Evolutionary conservation across 2,113 vertebrate species (phyloP).

Genomic region (Capreolus pygargus): DNA sequence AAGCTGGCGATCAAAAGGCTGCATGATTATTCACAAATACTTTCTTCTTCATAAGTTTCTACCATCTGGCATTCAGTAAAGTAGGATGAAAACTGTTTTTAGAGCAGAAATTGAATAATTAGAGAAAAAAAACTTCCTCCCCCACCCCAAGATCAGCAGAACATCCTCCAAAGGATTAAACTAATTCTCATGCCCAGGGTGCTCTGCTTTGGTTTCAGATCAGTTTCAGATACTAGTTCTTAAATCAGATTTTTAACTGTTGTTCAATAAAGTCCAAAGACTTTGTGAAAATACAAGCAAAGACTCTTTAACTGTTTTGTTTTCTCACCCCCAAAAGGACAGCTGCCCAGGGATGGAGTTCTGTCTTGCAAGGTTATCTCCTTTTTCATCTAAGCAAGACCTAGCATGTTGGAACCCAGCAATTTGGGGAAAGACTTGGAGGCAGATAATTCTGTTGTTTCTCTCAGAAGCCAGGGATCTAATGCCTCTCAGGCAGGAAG

Average conservation of each 20-base stretch:
- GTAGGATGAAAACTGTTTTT: slow-evolving; percentile 49
- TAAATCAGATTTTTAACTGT: neutral
- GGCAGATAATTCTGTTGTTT: neutral
- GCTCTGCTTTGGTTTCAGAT: neutral
- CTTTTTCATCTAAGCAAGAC: neutral
- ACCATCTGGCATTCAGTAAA: slow-evolving; percentile 51
- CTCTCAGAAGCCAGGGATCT: neutral
- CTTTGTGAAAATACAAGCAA: neutral
- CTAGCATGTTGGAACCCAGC: neutral
- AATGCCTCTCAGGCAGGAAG: neutral
- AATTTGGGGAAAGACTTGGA: neutral
- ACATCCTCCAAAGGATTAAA: neutral
- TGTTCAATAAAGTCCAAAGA: neutral
- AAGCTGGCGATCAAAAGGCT: slow-evolving; percentile 59
- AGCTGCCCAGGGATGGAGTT: neutral
- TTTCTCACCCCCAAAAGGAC: neutral
- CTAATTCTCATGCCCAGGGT: neutral
- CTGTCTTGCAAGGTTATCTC: neutral
- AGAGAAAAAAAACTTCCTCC: neutral
- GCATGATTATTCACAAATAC: slow-evolving; percentile 45
- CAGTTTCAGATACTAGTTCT: neutral
- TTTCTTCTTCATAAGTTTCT: slow-evolving; percentile 51
- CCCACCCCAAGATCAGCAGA: neutral
- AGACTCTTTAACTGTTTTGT: neutral
- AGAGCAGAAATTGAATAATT: slow-evolving; percentile 49